Evolutionary conservation across 2,888 invertebrate species (phyloP).

Genomic region (Habroteleia sp.): DNA sequence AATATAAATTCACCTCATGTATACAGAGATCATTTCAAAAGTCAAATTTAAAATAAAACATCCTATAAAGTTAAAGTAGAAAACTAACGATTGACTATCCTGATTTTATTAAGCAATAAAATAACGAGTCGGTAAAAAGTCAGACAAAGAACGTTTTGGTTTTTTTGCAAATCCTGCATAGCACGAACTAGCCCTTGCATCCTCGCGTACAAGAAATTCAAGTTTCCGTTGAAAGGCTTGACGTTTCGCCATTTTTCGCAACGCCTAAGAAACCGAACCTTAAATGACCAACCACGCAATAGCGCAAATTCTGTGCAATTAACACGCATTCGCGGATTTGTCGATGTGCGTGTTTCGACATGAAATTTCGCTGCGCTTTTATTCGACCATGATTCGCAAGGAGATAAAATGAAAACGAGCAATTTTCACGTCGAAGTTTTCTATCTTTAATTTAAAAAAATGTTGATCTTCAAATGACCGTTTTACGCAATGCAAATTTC

Average conservation of each 20-base stretch:
- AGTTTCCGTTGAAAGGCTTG: conserved; percentile 61
- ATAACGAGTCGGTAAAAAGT: conserved; percentile 5
- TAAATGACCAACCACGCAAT: conserved; percentile 47
- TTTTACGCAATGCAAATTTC: no score
- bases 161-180: no score
- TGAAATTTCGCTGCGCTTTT: no score
- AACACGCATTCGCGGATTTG: conserved; percentile 19
- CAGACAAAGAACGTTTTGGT: conserved; percentile 30
- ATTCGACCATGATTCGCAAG: conserved; percentile 1
- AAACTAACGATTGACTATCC: neutral
- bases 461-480: no score
- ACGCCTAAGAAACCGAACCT: conserved; percentile 56
- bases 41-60: no score
- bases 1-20: no score
- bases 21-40: no score
- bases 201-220: conserved; percentile 62
- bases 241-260: conserved; percentile 63
- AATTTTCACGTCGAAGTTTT: no score
- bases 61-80: conserved; percentile 3
- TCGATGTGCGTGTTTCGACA: conserved; percentile 41
- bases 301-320: conserved; percentile 40
- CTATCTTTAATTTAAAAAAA: no score
- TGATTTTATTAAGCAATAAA: conserved; percentile 32
- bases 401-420: no score
- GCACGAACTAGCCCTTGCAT: conserved; percentile 62